Evolutionary conservation across 2,888 invertebrate species (phyloP), one percentile per base, ranked within the genome.

Genomic region (Branchellion lobata): DNA sequence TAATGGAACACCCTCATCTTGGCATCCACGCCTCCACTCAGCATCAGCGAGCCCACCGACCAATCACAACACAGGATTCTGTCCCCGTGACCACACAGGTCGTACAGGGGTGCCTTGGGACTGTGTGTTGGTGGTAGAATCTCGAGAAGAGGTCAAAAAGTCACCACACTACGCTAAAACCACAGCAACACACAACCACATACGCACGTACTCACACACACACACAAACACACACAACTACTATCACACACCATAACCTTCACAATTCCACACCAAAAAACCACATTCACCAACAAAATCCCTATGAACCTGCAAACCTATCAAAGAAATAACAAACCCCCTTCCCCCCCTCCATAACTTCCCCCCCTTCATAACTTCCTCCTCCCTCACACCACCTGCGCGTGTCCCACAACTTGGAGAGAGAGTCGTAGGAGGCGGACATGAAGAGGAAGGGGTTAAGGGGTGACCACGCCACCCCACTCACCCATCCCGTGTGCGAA

Each of bases 381-480:
- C 40, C 14, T 40, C 40, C 40, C 40, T 14, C 40, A 5, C 40
- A 5, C 8, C 85, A 93, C 93, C 93, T 95, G 86, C 96, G 91
- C 2, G 92, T 92, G 88, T 99, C 98, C 99, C 99, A 99, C 74
- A 98, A 89, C 88, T 98, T 98, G 81, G 96, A 92, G 81, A 92
- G 90, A 83, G 92, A 91, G 86, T 99, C 98, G 85, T 96, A 95
- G 0, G 94, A 93, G 0, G 94, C 96, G 0, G 96, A 96, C 31
- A 97, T 90, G 87, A 99, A 98, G 21, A 94, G 89, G 84, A 94
- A 90, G 84, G 94, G 92, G 81, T 93, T 90, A 0, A 91, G 91
- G 31, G 90, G 91, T 0, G 95, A 94, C 98, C 98, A 98, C 82
- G 91, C 90, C 0, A 97, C 94, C 0, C 92, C 90, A 83, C 94